Evolutionary conservation across 2,797 vertebrate genomes (phyloP).

Genomic region (Lutjanus campechanus): DNA sequence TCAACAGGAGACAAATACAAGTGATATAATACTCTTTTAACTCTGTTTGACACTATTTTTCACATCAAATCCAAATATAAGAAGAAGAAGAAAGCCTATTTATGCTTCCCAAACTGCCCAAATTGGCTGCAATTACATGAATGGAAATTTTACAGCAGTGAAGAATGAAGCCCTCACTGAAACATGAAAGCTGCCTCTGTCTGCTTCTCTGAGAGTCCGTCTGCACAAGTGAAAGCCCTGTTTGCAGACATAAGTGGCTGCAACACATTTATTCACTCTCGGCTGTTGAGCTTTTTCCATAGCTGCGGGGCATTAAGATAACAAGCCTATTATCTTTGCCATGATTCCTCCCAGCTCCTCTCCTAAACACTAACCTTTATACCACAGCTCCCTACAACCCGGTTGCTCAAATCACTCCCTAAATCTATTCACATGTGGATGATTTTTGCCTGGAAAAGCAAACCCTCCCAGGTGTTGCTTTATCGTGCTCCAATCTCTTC

Average conservation of each 20-base stretch:
- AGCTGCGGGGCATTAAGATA: conserved; percentile 47
- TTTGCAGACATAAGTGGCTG: conserved; percentile 40
- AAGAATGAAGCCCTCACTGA: conserved; percentile 17
- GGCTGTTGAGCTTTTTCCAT: conserved; percentile 37
- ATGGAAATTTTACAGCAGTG: not conserved
- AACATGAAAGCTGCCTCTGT: conserved; percentile 52
- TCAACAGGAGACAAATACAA: not conserved
- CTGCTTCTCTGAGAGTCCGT: conserved; percentile 26
- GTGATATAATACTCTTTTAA: not conserved
- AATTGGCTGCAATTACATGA: not conserved
- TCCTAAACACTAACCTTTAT: conserved; percentile 31
- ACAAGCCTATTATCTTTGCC: conserved; percentile 51
- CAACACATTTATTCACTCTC: conserved; percentile 31
- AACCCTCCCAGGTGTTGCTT: conserved; percentile 26
- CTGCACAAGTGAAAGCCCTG: conserved; percentile 24
- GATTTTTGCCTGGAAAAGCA: conserved; percentile 24
- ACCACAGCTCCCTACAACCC: conserved; percentile 21
- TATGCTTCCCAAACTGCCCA: not conserved
- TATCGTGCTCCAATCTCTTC: conserved; percentile 44
- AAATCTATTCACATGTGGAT: conserved; percentile 15
- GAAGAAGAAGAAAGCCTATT: not conserved
- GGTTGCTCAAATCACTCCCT: conserved; percentile 25
- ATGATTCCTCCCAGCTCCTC: conserved; percentile 21
- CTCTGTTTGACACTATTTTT: not conserved
- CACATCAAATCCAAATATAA: not conserved